Evolutionary conservation across 2,113 vertebrate species (phyloP).

Genomic region (Pelecanoides urinatrix): DNA sequence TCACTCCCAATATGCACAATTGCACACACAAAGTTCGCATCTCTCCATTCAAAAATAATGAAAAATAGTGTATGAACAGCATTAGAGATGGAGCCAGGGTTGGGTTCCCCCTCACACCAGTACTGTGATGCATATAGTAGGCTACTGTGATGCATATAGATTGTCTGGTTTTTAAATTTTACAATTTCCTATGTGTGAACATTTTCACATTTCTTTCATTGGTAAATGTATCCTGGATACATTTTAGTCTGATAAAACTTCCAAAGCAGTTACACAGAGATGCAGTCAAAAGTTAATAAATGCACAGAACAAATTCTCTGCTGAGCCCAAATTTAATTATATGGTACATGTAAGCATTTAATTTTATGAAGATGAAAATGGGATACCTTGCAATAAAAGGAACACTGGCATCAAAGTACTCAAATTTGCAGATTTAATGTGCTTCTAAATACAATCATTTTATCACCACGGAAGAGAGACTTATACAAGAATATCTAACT

Average conservation of each 20-base stretch:
- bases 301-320: constrained; percentile 45
- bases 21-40: not conserved
- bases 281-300: constrained; percentile 64
- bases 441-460: constrained; percentile 64
- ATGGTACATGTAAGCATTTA: constrained; percentile 67
- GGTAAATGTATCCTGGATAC: not conserved
- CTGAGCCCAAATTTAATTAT: constrained; percentile 71
- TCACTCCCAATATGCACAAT: not conserved
- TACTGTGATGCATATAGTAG: not conserved
- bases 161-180: not conserved
- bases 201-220: not conserved
- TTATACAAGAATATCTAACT: not conserved
- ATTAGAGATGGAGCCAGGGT: not conserved
- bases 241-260: constrained; percentile 37
- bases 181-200: not conserved
- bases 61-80: not conserved
- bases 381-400: constrained; percentile 64
- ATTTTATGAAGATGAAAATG: constrained; percentile 75
- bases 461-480: not conserved
- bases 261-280: constrained; percentile 44
- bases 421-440: constrained; percentile 64
- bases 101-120: not conserved
- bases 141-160: not conserved
- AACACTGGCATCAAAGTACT: constrained; percentile 54
- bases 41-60: not conserved